phyloP scores from a whole-genome alignment of 2,113 vertebrate species.

The Neodontobutis hainanensis region DNA sequence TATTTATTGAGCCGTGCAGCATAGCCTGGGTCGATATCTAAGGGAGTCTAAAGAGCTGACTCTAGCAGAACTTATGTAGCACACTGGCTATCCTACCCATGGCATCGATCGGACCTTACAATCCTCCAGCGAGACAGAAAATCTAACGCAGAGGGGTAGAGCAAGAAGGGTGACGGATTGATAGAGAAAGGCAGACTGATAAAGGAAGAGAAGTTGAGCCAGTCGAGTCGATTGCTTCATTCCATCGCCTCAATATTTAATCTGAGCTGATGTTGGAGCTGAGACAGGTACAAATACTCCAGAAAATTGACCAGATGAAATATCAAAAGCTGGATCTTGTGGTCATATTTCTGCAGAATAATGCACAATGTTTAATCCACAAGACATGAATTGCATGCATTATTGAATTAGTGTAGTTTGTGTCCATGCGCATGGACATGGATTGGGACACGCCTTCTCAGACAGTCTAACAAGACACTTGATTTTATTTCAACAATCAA shows the following conservation, averaged over 20 bases:
- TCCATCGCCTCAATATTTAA: conserved; percentile 25
- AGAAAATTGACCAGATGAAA: no score
- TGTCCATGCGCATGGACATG: no score
- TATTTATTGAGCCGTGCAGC: conserved; percentile 32
- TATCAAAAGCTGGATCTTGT: no score
- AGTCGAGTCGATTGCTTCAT: conserved; percentile 17
- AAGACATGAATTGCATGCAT: no score
- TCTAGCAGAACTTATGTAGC: conserved; percentile 1
- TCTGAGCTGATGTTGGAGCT: conserved; percentile 21
- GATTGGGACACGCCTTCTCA: no score
- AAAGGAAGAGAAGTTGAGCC: conserved; percentile 18
- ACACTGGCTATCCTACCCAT: conserved; percentile 24
- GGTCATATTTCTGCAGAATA: no score
- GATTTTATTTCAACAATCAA: no score
- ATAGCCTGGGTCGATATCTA: conserved; percentile 44
- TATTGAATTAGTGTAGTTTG: no score
- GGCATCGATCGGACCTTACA: conserved; percentile 35
- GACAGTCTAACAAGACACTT: no score
- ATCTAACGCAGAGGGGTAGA: conserved; percentile 2
- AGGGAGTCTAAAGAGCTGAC: conserved; percentile 11
- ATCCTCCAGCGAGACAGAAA: conserved; percentile 21
- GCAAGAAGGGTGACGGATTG: conserved; percentile 3
- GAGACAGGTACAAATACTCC: neutral
- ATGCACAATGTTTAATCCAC: no score
- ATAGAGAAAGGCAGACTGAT: conserved; percentile 23